Evolutionary conservation across 92 coral and sea anemone species (phyloP).

Genomic region (Siderastrea siderea): DNA sequence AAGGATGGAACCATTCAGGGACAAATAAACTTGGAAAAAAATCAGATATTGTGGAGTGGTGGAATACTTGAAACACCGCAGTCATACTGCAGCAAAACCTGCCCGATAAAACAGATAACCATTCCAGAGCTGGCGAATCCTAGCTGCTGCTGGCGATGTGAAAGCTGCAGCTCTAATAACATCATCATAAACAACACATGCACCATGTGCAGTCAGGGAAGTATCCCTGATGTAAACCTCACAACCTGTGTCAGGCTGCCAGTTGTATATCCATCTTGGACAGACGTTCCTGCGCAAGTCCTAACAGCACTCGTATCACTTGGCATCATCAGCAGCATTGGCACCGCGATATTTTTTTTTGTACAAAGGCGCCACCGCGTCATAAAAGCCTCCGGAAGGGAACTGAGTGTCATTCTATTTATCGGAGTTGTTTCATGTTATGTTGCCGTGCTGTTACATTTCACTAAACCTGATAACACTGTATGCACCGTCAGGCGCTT

Average conservation of each 20-base stretch:
- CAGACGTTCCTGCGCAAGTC: slow-evolving; percentile 43
- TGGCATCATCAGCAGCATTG: slow-evolving; percentile 30
- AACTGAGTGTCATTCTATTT: slow-evolving; percentile 80
- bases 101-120: slow-evolving; percentile 65
- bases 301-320: slow-evolving; percentile 17
- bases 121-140: slow-evolving; percentile 69
- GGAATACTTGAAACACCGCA: slow-evolving; percentile 52
- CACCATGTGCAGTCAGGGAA: slow-evolving; percentile 75
- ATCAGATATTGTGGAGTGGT: slow-evolving; percentile 73
- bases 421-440: slow-evolving; percentile 85
- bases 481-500: slow-evolving; percentile 79
- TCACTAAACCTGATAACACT: slow-evolving; percentile 70
- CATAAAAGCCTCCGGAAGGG: slow-evolving; percentile 92
- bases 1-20: slow-evolving; percentile 49
- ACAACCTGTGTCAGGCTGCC: slow-evolving; percentile 73
- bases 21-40: slow-evolving; percentile 37
- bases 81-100: slow-evolving; percentile 78
- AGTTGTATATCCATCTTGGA: slow-evolving; percentile 66
- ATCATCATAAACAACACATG: slow-evolving; percentile 88
- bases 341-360: slow-evolving; percentile 72
- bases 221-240: slow-evolving; percentile 73
- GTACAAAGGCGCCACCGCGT: slow-evolving; percentile 73
- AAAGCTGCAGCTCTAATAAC: slow-evolving; percentile 60
- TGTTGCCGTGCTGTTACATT: slow-evolving; percentile 63
- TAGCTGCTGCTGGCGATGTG: slow-evolving; percentile 91